phyloP scores from a whole-genome alignment of 2,888 invertebrate genomes.

The Melieria crassipennis region DNA sequence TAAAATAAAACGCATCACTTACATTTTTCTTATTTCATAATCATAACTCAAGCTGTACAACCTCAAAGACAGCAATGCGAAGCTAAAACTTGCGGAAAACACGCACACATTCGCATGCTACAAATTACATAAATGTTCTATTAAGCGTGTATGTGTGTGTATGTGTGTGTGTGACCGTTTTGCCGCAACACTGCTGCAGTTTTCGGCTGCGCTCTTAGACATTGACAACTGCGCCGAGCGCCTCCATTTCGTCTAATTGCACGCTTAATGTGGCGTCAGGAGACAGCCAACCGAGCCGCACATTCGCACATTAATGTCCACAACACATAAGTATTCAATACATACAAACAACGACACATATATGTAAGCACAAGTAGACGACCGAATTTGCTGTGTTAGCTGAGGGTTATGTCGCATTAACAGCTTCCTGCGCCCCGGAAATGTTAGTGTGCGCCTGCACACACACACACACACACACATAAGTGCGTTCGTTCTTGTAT shows the following conservation, averaged over 20 bases:
- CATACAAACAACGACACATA: not conserved
- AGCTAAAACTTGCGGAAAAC: too few species aligned
- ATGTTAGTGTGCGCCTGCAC: not conserved
- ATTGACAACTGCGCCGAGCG: not conserved
- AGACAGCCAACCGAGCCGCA: not conserved
- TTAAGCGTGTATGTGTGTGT: constrained; percentile 2
- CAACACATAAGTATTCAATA: not conserved
- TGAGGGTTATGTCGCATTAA: constrained; percentile 25
- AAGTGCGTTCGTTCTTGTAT: not conserved
- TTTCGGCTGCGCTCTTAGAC: not conserved
- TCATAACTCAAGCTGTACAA: too few species aligned
- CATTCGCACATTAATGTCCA: constrained; percentile 15
- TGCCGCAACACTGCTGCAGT: constrained; percentile 8
- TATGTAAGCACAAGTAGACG: not conserved
- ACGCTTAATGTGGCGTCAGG: constrained; percentile 16
- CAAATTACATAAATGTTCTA: not conserved
- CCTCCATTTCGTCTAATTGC: constrained; percentile 24
- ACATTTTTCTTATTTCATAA: too few species aligned
- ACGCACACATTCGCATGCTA: not conserved
- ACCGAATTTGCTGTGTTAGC: constrained; percentile 18
- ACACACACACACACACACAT: not conserved
- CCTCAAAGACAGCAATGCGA: too few species aligned
- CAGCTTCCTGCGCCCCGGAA: constrained; percentile 22
- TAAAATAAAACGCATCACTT: too few species aligned
- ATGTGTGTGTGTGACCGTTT: not conserved